These are phyloP conservation scores for Chlorops oryzae DNA, from an alignment of 1,140 invertebrate genomes.

Conservation along the genomic window DNA sequence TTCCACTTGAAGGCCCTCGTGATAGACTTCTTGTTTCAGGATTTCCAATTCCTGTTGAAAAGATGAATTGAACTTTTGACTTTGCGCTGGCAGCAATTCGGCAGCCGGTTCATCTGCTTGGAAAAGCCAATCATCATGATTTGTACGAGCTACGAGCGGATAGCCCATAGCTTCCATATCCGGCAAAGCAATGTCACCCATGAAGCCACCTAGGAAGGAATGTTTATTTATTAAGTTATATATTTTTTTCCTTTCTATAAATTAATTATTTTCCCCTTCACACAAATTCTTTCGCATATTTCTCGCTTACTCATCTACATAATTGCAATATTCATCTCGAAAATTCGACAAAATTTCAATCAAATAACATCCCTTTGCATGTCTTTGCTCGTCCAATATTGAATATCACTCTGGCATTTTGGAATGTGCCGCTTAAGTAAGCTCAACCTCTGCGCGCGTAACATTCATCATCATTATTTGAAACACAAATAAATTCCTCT, in stretches of 20 bases:
- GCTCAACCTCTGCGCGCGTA: too few species aligned
- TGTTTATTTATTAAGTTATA: neutral
- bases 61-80: constrained; percentile 56
- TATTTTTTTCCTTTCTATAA: neutral
- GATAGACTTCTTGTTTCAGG: constrained; percentile 68
- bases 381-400: too few species aligned
- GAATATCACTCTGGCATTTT: too few species aligned
- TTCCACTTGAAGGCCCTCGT: constrained; percentile 73
- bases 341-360: too few species aligned
- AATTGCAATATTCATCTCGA: too few species aligned
- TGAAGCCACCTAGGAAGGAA: constrained; percentile 61
- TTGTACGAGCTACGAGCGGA: constrained; percentile 36
- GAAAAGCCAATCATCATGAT: constrained; percentile 16
- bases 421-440: too few species aligned
- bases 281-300: neutral
- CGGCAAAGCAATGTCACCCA: constrained; percentile 75
- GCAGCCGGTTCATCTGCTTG: constrained; percentile 27
- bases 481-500: too few species aligned
- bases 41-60: constrained; percentile 67
- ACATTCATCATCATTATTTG: too few species aligned
- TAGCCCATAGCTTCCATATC: constrained; percentile 45
- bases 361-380: too few species aligned
- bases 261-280: neutral
- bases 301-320: too few species aligned
- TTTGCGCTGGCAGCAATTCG: neutral